A percentile compares a stretch with the other conserved stretches of the same genome.
Evolutionary conservation across 2,113 vertebrate species (phyloP).

Genomic region (Stomatorhinus ivindoensis): DNA sequence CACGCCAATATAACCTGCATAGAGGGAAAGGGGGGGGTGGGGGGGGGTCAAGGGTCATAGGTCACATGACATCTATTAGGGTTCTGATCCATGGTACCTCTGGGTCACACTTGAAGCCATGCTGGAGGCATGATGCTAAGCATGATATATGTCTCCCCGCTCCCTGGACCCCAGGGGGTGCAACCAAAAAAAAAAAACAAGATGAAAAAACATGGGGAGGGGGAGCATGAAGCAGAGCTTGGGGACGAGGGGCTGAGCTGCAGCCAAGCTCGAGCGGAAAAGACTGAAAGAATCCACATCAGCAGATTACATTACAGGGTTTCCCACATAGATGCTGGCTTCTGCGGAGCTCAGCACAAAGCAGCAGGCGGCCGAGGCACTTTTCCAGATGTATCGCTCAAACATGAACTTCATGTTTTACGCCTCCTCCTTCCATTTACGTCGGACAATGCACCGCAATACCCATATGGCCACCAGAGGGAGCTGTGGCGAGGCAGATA

Average conservation of each 20-base stretch:
- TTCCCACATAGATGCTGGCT: constrained; percentile 50
- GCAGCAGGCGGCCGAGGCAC: constrained; percentile 10
- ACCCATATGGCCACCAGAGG: constrained; percentile 52
- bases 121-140: not conserved
- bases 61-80: not conserved
- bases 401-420: constrained; percentile 35
- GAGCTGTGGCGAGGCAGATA: constrained; percentile 38
- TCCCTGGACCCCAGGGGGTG: not conserved
- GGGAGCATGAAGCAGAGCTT: not conserved
- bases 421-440: constrained; percentile 8
- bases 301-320: constrained; percentile 53
- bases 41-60: not conserved
- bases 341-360: constrained; percentile 26
- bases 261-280: constrained; percentile 42
- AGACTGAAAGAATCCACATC: constrained; percentile 55
- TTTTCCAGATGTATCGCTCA: constrained; percentile 45
- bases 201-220: not conserved
- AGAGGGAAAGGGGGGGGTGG: not conserved
- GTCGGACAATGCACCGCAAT: not conserved
- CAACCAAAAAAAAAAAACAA: not conserved
- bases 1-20: constrained; percentile 88
- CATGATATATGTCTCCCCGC: not conserved
- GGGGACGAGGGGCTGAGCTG: constrained; percentile 36
- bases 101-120: not conserved
- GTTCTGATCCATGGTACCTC: not conserved